Percentiles rank a stretch among this genome's conserved stretches.
phyloP scores from a whole-genome alignment of 2,888 invertebrate genomes.

The Octodonta nipae region DNA sequence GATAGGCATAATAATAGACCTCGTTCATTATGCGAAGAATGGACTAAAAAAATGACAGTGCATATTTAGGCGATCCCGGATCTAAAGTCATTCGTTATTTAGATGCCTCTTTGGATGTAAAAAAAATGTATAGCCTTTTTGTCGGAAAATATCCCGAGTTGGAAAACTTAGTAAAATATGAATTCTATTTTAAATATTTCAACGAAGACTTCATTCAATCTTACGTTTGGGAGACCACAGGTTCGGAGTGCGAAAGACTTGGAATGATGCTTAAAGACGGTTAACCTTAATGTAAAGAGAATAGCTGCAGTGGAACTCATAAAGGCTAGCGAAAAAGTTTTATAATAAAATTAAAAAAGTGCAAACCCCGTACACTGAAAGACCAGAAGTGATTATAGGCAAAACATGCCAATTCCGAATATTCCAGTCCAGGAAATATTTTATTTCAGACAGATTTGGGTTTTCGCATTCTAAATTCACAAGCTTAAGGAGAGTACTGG shows the following conservation, averaged over 20 bases:
- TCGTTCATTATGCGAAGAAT: conserved; percentile 10
- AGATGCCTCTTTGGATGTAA: conserved; percentile 16
- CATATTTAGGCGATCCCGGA: conserved; percentile 11
- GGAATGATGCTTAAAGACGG: conserved; percentile 5
- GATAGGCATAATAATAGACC: conserved; percentile 12
- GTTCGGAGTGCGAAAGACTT: conserved; percentile 8
- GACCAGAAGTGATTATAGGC: neutral
- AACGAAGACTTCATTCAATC: conserved; percentile 6
- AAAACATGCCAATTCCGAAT: conserved; percentile 19
- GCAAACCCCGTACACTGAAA: conserved; percentile 5
- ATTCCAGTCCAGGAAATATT: too few relatives aligned
- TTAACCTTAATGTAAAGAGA: conserved; percentile 7
- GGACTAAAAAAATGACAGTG: conserved; percentile 11
- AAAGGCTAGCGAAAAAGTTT: too few relatives aligned
- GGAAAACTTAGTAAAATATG: too few relatives aligned
- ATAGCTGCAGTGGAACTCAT: conserved; percentile 9
- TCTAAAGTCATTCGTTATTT: conserved; percentile 14
- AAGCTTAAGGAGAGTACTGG: conserved; percentile 8
- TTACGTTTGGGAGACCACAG: conserved; percentile 10
- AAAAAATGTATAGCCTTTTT: conserved; percentile 19
- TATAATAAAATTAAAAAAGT: too few relatives aligned
- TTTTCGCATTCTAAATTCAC: conserved; percentile 7
- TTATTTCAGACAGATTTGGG: conserved; percentile 8
- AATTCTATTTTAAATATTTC: conserved; percentile 13
- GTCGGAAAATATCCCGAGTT: too few relatives aligned